These are phyloP conservation scores for Amphimedon queenslandica DNA, from an alignment of 37 sponge, comb jelly and placozoan species.

Conservation along the genomic window DNA sequence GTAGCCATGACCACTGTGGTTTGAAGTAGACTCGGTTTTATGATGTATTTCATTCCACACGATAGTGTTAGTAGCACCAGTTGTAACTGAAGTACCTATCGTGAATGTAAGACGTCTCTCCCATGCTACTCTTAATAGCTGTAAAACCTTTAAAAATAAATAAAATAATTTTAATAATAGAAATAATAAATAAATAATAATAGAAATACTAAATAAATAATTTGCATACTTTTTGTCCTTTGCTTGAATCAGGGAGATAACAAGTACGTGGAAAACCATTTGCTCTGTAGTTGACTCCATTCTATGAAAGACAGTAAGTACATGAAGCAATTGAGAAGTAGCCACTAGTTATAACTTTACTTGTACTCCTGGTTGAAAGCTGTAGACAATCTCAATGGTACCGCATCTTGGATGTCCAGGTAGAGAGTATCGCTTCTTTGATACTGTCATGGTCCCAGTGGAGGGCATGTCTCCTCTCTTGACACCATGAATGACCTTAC, in stretches of 20 bases:
- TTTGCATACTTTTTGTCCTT: slow-evolving; percentile 78
- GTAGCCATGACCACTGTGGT: slow-evolving; percentile 88
- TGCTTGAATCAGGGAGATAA: slow-evolving; percentile 81
- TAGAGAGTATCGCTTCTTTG: slow-evolving; percentile 22
- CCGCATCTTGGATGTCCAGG: slow-evolving; percentile 76
- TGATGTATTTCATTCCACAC: slow-evolving; percentile 99
- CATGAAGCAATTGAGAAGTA: no score
- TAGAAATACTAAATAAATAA: no score
- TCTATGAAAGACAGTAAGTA: no score
- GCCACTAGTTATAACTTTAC: slow-evolving; percentile 13
- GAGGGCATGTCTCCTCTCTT: slow-evolving; percentile 95
- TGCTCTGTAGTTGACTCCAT: slow-evolving; percentile 60
- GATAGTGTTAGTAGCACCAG: slow-evolving; percentile 77
- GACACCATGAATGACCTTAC: slow-evolving; percentile 83
- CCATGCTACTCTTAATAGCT: slow-evolving; percentile 87
- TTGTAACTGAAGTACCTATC: slow-evolving; percentile 89
- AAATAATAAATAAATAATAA: no score
- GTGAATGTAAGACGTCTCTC: slow-evolving; percentile 92
- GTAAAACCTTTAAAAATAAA: slow-evolving; percentile 77
- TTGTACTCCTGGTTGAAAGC: slow-evolving; percentile 65
- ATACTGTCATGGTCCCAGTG: slow-evolving; percentile 62
- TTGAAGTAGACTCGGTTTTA: slow-evolving; percentile 82
- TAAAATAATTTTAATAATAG: no score
- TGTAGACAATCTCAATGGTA: slow-evolving; percentile 80
- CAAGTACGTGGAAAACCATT: slow-evolving; percentile 89